These are phyloP conservation scores for Pocillopora grandis DNA, from an alignment of 92 coral and sea anemone species.

Conservation along the genomic window DNA sequence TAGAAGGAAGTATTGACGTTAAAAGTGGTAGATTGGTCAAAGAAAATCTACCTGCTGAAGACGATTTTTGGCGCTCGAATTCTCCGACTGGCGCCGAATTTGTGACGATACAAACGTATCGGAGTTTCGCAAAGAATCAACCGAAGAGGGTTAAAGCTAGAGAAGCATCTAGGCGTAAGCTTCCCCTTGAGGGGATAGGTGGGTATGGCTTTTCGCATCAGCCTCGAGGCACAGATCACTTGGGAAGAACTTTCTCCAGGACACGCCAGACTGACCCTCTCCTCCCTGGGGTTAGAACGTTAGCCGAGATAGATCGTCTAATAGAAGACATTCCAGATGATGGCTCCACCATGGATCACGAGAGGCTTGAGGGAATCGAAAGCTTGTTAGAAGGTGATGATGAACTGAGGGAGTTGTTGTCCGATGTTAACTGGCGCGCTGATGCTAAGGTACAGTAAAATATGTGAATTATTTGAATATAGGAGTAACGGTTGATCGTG, in stretches of 20 bases:
- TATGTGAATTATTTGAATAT: too few species aligned
- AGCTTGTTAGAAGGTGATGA: conserved; percentile 67
- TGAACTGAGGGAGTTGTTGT: conserved; percentile 63
- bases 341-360: conserved; percentile 58
- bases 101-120: conserved; percentile 66
- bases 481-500: too few species aligned
- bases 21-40: neutral
- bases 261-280: conserved; percentile 26
- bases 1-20: neutral
- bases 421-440: conserved; percentile 57
- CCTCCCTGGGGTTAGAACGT: conserved; percentile 33
- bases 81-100: conserved; percentile 79
- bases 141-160: conserved; percentile 50
- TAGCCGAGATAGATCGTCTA: conserved; percentile 55
- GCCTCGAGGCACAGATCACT: neutral
- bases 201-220: conserved; percentile 2
- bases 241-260: conserved; percentile 29
- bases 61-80: conserved; percentile 58
- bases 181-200: neutral
- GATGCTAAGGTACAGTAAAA: neutral
- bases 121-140: conserved; percentile 57
- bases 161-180: conserved; percentile 19
- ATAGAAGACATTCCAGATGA: conserved; percentile 66
- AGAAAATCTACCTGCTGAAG: neutral
- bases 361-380: conserved; percentile 51